A percentile compares a stretch with the other conserved stretches of the same genome.
Evolutionary conservation across 30 jellyfish, hydroid and myxozoan species (phyloP).

Genomic region (Phacellophora camtschatica): DNA sequence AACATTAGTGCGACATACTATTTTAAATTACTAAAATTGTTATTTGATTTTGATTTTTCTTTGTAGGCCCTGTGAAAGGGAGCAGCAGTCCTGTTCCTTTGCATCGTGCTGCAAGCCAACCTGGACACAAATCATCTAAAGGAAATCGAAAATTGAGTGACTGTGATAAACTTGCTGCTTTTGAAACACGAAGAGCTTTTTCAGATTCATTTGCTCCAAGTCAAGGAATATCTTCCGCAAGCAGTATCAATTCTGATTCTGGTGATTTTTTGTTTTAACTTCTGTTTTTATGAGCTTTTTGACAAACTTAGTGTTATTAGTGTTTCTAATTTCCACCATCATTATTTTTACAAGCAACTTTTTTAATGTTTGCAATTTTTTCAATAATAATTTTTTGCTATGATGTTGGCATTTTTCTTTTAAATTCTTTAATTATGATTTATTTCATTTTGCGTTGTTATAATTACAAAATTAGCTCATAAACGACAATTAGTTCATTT

Average conservation of each 20-base stretch:
- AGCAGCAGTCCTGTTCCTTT: slow-evolving; percentile 67
- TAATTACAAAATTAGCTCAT: not conserved
- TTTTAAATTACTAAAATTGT: too few species aligned
- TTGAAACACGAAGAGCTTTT: not conserved
- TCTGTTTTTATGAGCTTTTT: too few species aligned
- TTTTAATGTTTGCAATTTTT: not conserved
- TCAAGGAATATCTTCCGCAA: not conserved
- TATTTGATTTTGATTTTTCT: too few species aligned
- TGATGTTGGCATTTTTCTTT: not conserved
- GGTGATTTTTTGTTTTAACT: not conserved
- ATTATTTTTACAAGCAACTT: not conserved
- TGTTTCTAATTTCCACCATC: not conserved
- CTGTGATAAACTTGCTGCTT: not conserved
- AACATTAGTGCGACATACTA: too few species aligned
- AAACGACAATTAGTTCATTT: too few species aligned
- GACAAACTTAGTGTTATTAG: not conserved
- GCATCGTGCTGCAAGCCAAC: slow-evolving; percentile 74
- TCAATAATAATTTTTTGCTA: not conserved
- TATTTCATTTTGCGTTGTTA: too few species aligned
- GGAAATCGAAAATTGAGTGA: slow-evolving; percentile 7
- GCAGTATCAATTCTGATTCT: slow-evolving; percentile 12
- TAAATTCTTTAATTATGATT: not conserved
- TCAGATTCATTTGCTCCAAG: slow-evolving; percentile 49
- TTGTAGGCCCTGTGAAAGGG: slow-evolving; percentile 35
- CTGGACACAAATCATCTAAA: slow-evolving; percentile 11